Conservation (phyloP, 2,113 vertebrate species). For the Corythornis cristatus region DNA sequence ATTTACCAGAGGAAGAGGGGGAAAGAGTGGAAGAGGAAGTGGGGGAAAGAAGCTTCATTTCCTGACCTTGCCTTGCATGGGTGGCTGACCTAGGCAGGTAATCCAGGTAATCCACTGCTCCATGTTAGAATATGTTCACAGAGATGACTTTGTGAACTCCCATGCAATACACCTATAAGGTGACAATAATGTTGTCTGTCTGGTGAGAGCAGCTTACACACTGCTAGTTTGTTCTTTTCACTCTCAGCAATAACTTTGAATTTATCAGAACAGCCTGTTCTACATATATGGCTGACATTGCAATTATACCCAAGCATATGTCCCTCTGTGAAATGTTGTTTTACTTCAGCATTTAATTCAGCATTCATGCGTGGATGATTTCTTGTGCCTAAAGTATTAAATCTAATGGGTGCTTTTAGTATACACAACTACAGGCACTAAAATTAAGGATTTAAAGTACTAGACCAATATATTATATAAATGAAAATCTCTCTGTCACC, state of each 20-base stretch:
- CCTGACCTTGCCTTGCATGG: background rate
- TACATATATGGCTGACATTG: background rate
- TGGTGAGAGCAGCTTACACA: background rate
- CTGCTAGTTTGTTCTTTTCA: background rate
- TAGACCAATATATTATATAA: constrained; percentile 50
- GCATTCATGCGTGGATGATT: constrained; percentile 8
- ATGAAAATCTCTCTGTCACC: constrained; percentile 62
- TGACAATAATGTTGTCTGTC: background rate
- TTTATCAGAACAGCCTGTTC: constrained; percentile 27
- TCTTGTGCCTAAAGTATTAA: constrained; percentile 44
- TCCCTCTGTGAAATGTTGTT: constrained; percentile 15
- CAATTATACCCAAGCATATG: constrained; percentile 36
- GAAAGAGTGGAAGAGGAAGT: background rate
- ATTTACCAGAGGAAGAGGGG: background rate
- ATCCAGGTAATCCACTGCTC: background rate
- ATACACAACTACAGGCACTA: constrained; percentile 38
- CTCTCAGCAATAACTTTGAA: constrained; percentile 15
- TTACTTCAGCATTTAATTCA: constrained; percentile 15
- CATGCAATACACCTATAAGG: background rate
- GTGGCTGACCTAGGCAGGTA: background rate
- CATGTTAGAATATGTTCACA: rapidly evolving
- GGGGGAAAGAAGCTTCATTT: background rate
- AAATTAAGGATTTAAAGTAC: constrained; percentile 68
- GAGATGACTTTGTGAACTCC: background rate
- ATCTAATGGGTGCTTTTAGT: constrained; percentile 47